These are phyloP conservation scores for Danio kyathit DNA, from an alignment of 2,797 vertebrate species.

Conservation along the genomic window DNA sequence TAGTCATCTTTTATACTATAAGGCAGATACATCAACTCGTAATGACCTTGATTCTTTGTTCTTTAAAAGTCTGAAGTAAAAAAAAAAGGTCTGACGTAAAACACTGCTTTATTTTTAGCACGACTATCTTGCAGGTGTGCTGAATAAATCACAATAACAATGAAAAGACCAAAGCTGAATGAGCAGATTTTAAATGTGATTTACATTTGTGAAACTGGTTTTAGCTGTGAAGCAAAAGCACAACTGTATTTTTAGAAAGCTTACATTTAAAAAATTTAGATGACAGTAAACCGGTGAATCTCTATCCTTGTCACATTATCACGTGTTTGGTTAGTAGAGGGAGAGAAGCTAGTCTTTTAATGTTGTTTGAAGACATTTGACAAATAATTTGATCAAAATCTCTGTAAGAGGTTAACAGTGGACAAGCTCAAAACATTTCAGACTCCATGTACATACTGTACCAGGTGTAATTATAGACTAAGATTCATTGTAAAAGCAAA, in stretches of 20 bases:
- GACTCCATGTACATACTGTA: neutral
- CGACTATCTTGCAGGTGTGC: conserved; percentile 10
- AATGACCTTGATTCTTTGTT: neutral
- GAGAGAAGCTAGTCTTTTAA: too few species aligned
- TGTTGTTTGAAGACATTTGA: too few species aligned
- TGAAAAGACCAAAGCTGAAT: conserved; percentile 6
- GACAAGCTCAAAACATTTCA: neutral
- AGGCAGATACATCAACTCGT: too few species aligned
- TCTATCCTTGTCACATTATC: neutral
- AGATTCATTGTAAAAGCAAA: neutral
- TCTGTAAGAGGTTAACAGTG: neutral
- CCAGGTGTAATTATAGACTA: neutral
- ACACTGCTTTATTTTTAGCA: neutral
- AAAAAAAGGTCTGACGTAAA: neutral
- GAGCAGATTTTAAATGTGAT: neutral
- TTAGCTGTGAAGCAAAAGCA: neutral
- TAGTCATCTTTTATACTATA: neutral
- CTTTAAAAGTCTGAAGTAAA: neutral
- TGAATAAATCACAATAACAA: conserved; percentile 9
- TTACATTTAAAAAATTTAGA: neutral
- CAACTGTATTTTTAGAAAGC: neutral
- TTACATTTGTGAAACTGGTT: neutral
- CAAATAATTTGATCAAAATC: too few species aligned
- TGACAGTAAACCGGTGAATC: neutral
- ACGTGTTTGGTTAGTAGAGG: too few species aligned